Evolutionary conservation across 2,888 invertebrate species (phyloP), one percentile per base, ranked within the genome.

Genomic region (Masnerella sp.): DNA sequence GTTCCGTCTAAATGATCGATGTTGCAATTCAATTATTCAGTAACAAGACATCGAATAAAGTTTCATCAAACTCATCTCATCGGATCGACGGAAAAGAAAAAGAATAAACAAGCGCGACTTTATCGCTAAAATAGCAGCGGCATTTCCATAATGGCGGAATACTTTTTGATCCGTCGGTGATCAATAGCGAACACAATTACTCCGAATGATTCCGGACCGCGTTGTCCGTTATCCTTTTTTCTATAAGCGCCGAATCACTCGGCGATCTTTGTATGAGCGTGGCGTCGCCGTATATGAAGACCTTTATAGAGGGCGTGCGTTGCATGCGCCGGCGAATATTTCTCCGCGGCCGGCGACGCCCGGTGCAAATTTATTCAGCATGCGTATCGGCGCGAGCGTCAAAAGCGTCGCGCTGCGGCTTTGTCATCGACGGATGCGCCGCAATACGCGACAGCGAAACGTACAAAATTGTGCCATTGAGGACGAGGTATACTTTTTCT

Each of bases 281-380:
- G 32, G 59, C 59, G 59, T 68, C 15, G 28, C 52, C 47, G 32
- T 64, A 52, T 68, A 68, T 69, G 58, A 69, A 69, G 32, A 52
- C 59, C 69, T 69, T 74, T 74, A 74, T 64, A 64, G 22, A 38
- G 40, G 64, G 65, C 74, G 69, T 56, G 69, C 54, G 54, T 65
- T 47, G 74, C 74, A 74, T 74, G 64, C 64, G 58, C 40, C 42
- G 22, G 30, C 43, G 68, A 68, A 62, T 74, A 74, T 70, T 62
- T 56, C 58, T 51, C 51, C 20, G 30, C 52, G 54, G 74, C 59
- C 54, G 49, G 43, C 52, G 61, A 62, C 58, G 69, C 59, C 59
- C 58, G 47, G 59, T 69, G 65, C 58, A 74, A 69, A 69, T 74
- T 69, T 69, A 74, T 74, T 74, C 74, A 74, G 67, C 30, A 36